A percentile compares a stretch with the other conserved stretches of the same genome.
Conservation (phyloP, 2,113 vertebrate species). For the Cervus canadensis region DNA sequence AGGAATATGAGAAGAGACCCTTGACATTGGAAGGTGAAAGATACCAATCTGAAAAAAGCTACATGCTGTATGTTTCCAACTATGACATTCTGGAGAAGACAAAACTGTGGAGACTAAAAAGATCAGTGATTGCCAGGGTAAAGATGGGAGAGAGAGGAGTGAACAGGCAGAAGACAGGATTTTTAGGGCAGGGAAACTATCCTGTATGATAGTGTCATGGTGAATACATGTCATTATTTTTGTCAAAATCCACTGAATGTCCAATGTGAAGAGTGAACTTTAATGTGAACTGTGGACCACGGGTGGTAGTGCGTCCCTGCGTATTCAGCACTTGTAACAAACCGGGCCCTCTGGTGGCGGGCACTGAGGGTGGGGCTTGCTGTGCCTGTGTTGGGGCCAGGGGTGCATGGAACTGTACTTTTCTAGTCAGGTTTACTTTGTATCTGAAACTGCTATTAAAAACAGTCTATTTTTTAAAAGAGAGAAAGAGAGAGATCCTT, state of each 20-base stretch:
- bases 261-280: not conserved
- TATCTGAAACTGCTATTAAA: not conserved
- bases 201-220: not conserved
- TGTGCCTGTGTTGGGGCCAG: fast-evolving
- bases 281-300: not conserved
- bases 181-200: not conserved
- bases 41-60: not conserved
- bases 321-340: not conserved
- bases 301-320: not conserved
- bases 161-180: not conserved
- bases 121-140: not conserved
- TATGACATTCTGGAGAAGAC: not conserved
- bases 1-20: not conserved
- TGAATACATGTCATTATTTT: not conserved
- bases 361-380: not conserved
- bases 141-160: not conserved
- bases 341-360: not conserved
- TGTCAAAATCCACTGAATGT: not conserved
- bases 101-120: not conserved
- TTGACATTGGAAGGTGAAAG: not conserved
- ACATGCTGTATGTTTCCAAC: not conserved
- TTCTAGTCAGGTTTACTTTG: not conserved
- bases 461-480: not conserved
- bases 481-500: not conserved
- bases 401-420: not conserved